Evolutionary conservation across 2,797 vertebrate genomes (phyloP), one percentile per base, ranked within the genome.

Genomic region (Diplodus puntazzo): DNA sequence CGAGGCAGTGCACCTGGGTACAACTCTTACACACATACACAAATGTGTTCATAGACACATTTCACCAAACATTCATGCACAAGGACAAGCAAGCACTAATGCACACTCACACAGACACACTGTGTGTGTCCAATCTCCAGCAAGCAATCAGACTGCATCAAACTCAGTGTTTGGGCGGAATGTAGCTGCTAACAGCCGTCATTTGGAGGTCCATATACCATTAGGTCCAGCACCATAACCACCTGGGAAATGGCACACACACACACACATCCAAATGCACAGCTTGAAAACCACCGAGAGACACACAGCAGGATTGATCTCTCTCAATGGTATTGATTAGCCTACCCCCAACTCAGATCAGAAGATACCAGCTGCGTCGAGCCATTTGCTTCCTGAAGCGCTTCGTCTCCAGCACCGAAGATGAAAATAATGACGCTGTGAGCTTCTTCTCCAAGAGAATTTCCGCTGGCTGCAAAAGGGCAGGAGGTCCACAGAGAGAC

Each of bases 1-100:
- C 84, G 85, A 85, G 92, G 94, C 93, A 53, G 67, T 94, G 91
- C 93, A 95, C 93, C 94, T 95, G 93, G 89, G 91, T 91, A 86
- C 92, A 88, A 34, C 73, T 62, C 75, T 69, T 30, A 77, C 58
- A 82, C 57, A 77, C 25, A 70, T 21, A 55, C 30, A 79, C 63
- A 72, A 13, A 72, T 18, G 23, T 16, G 23, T 43, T 34, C 30
- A 63, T 27, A 21, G 11, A 69, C 73, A 69, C 54, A 76, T 84
- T 70, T 70, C 61, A 70, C 43, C 17, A 61, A 69, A 76, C 18
- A 2, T 57, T 53, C 45, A 68, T 17, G 27, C 59, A 71, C 62
- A 69, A 50, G 8, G 49, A 50, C 53, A 77, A 53, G 61, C 34
- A 68, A 59, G 62, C 49, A 63, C 49, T 75, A 34, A 60, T 16